These are phyloP conservation scores for Antennarius striatus DNA, from an alignment of 2,113 vertebrate species.

Conservation along the genomic window DNA sequence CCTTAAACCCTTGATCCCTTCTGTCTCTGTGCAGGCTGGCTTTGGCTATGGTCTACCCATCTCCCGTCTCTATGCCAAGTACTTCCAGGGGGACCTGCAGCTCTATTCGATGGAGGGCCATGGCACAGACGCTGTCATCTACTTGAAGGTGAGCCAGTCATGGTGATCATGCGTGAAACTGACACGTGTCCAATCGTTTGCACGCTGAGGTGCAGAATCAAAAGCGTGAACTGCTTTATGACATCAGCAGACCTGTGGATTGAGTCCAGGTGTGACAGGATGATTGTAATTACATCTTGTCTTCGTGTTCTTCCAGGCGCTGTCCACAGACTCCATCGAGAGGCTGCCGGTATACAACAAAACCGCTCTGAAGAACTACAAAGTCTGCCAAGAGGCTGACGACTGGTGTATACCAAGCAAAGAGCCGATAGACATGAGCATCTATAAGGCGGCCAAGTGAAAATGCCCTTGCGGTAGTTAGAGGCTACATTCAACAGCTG, in stretches of 20 bases:
- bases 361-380: conserved; percentile 92
- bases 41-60: conserved; percentile 95
- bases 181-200: conserved; percentile 1
- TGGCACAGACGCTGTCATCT: conserved; percentile 92
- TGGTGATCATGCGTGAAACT: conserved; percentile 4
- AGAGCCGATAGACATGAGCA: conserved; percentile 89
- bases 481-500: background rate
- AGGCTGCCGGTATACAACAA: conserved; percentile 94
- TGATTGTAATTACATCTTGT: conserved; percentile 1
- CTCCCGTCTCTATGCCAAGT: conserved; percentile 93
- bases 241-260: background rate
- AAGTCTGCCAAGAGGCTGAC: conserved; percentile 87
- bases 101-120: conserved; percentile 95
- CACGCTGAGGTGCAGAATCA: background rate
- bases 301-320: conserved; percentile 77
- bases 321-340: conserved; percentile 94
- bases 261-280: background rate
- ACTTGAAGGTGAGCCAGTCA: conserved; percentile 84
- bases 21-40: conserved; percentile 81
- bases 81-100: conserved; percentile 96
- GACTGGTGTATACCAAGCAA: conserved; percentile 95
- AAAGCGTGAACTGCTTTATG: background rate
- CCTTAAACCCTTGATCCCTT: conserved; percentile 22
- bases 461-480: background rate
- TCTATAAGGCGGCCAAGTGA: conserved; percentile 82